These are phyloP conservation scores for Poeciliopsis presidionis DNA, from an alignment of 2,797 vertebrate genomes.

Conservation along the genomic window DNA sequence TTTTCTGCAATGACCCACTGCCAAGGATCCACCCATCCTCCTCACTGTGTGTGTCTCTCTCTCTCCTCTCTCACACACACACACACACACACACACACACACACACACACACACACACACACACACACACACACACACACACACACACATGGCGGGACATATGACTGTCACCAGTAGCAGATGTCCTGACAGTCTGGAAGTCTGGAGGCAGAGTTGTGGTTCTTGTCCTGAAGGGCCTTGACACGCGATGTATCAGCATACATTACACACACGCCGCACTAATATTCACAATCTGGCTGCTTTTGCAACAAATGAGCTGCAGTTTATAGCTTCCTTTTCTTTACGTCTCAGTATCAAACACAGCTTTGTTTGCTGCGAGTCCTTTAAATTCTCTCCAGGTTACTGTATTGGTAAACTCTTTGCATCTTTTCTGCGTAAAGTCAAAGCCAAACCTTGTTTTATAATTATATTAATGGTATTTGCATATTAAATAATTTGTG, in stretches of 20 bases:
- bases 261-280: slow-evolving; percentile 64
- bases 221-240: slow-evolving; percentile 74
- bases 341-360: not conserved
- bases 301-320: slow-evolving; percentile 13
- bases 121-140: slow-evolving; percentile 34
- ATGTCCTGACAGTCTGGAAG: slow-evolving; percentile 83
- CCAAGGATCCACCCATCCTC: slow-evolving; percentile 63
- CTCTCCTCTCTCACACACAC: slow-evolving; percentile 27
- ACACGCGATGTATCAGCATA: slow-evolving; percentile 76
- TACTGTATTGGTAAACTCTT: not conserved
- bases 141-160: slow-evolving; percentile 58
- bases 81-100: too few species aligned
- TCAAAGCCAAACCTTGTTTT: not conserved
- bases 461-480: not conserved
- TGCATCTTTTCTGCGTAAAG: not conserved
- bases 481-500: not conserved
- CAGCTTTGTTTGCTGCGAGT: not conserved
- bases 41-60: not conserved
- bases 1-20: slow-evolving; percentile 65
- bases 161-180: slow-evolving; percentile 83
- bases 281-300: slow-evolving; percentile 18
- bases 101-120: slow-evolving; percentile 39
- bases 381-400: not conserved
- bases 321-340: not conserved
- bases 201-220: slow-evolving; percentile 74